Evolutionary conservation across 2,888 invertebrate species (phyloP), one percentile per base, ranked within the genome.

Genomic region (Julus scanicus): DNA sequence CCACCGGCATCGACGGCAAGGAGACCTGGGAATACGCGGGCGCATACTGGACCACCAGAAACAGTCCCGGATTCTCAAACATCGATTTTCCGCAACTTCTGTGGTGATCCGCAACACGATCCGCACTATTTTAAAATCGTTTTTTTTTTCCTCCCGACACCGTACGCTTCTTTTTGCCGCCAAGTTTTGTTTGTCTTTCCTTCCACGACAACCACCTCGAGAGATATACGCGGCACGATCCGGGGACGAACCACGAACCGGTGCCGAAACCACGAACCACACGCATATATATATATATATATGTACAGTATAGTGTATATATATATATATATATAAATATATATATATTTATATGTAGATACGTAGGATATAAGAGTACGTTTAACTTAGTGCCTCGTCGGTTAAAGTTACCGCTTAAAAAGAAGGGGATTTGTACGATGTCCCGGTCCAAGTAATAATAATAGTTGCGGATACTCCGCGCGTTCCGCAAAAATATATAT

Each of bases 41-140:
- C 87, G 95, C 95, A 91, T 96, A 96, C 92, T 96, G 96, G 96
- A 95, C 95, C 90, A 93, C 93, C 89, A 92, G 94, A 71, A 95
- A 95, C 90, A 94, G 94, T 90, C 94, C 94, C 0, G 95, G 95
- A 86, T 96, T 96, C 93, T 92, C 93, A 71, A 93, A 93, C 89
- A 91, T 93, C 90, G 91, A 92, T 89, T 93, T 94, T 91, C 87
- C 88, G 15, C 94, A 95, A 89, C 92, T 93, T 89, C 93, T 95
- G 88, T 95, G 95, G 95, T 88, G 63, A 88, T n/a, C 44, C 44
- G 71, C n/a, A 6, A n/a, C 29, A n/a, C 84, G 63, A 88, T n/a
- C 44, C 29, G 9, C 71, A n/a, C 71, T 8, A 11, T 9, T 71
- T 71, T 20, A 11, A 71, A 71, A 44, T 44, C 44, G 44, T 0